These are phyloP conservation scores for Sesia apiformis DNA, from an alignment of 2,888 invertebrate species.

Conservation along the genomic window DNA sequence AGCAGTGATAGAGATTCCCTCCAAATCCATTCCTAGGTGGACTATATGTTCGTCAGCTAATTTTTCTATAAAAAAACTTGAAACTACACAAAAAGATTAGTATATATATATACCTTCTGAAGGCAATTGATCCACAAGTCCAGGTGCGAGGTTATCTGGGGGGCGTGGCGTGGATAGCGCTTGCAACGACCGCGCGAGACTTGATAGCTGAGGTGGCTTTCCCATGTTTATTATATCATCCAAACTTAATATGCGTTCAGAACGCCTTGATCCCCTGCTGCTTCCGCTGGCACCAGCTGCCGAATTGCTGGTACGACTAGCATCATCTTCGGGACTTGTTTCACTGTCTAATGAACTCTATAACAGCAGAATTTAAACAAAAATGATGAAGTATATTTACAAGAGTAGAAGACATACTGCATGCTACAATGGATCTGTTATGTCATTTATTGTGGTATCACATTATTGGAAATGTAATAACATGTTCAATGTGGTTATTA, in stretches of 20 bases:
- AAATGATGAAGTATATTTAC: too few relatives aligned
- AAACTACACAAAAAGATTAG: too few relatives aligned
- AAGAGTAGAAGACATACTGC: too few relatives aligned
- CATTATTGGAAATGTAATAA: too few relatives aligned
- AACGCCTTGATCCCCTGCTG: conserved; percentile 16
- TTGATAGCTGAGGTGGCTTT: conserved; percentile 66
- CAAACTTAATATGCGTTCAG: not conserved
- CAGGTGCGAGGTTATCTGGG: conserved; percentile 75
- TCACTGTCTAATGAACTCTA: conserved; percentile 63
- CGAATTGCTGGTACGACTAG: conserved; percentile 46
- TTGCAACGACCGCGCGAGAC: conserved; percentile 76
- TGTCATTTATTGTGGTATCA: too few relatives aligned
- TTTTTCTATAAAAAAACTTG: not conserved
- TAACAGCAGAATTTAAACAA: too few relatives aligned
- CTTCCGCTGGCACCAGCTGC: conserved; percentile 46
- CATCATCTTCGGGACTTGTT: conserved; percentile 63
- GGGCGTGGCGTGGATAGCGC: conserved; percentile 75
- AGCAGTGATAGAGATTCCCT: too few relatives aligned
- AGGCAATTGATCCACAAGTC: conserved; percentile 80
- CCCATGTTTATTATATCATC: conserved; percentile 20
- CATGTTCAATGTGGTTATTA: too few relatives aligned
- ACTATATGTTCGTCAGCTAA: not conserved
- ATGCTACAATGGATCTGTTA: too few relatives aligned
- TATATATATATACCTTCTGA: conserved; percentile 73
- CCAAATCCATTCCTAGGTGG: not conserved